A percentile compares a stretch with the other conserved stretches of the same genome.
phyloP scores from a whole-genome alignment of 92 coral and sea anemone genomes.

The Parazoanthus swiftii region DNA sequence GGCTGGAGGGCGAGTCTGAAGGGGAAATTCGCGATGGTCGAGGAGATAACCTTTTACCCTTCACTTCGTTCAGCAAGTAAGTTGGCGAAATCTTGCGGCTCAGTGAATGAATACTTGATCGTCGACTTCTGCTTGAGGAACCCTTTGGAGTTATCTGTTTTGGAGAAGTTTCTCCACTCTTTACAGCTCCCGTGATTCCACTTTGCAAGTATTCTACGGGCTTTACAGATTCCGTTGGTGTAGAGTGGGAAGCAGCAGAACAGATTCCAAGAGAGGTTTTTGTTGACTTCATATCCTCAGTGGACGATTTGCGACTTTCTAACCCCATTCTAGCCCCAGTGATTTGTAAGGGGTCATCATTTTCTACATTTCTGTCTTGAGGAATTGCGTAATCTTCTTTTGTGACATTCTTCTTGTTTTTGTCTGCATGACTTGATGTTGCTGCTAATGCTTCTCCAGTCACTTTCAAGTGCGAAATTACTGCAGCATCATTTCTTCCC shows the following conservation, averaged over 20 bases:
- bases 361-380: neutral
- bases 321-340: slow-evolving; percentile 37
- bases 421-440: neutral
- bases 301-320: slow-evolving; percentile 26
- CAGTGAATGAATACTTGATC: slow-evolving; percentile 37
- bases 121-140: slow-evolving; percentile 19
- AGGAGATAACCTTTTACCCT: neutral
- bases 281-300: slow-evolving; percentile 3
- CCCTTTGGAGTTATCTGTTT: slow-evolving; percentile 1
- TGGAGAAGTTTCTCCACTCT: neutral
- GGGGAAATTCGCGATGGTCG: slow-evolving; percentile 5
- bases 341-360: slow-evolving; percentile 6
- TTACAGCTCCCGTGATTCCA: slow-evolving; percentile 2
- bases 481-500: neutral
- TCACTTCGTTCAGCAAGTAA: slow-evolving; percentile 5
- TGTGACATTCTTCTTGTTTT: neutral
- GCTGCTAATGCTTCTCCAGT: slow-evolving; percentile 23
- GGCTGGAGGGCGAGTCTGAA: slow-evolving; percentile 4
- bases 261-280: neutral
- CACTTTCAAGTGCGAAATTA: slow-evolving; percentile 17
- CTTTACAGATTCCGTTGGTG: slow-evolving; percentile 22
- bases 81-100: slow-evolving; percentile 40
- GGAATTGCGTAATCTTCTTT: neutral
- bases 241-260: neutral
- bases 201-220: slow-evolving; percentile 18